Evolutionary conservation across 2,888 invertebrate species (phyloP).

Genomic region (Macrosoma leucophasiata): DNA sequence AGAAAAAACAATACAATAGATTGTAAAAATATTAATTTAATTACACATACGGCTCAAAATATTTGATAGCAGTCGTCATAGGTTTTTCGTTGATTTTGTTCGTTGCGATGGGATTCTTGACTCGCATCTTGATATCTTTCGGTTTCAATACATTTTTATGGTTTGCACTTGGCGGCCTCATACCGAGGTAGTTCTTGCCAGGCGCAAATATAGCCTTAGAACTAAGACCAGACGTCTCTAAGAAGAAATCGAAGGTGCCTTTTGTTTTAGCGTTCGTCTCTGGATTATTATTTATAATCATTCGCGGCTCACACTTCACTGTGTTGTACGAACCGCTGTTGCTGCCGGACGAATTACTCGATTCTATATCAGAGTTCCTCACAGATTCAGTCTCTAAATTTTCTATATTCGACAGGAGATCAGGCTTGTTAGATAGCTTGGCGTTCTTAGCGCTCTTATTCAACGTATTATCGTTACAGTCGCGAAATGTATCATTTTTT

Average conservation of each 20-base stretch:
- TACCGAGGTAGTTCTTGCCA: slow-evolving; percentile 47
- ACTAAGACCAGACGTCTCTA: slow-evolving; percentile 86
- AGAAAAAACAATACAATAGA: slow-evolving; percentile 33
- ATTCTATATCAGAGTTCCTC: slow-evolving; percentile 82
- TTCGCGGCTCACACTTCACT: slow-evolving; percentile 62
- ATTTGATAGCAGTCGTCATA: slow-evolving; percentile 74
- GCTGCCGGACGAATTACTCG: slow-evolving; percentile 73
- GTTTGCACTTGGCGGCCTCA: slow-evolving; percentile 80
- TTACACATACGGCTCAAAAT: slow-evolving; percentile 72
- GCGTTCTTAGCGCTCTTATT: slow-evolving; percentile 54
- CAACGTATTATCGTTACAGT: slow-evolving; percentile 41
- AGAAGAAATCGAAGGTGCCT: slow-evolving; percentile 82
- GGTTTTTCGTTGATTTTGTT: slow-evolving; percentile 74
- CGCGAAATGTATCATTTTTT: slow-evolving; percentile 49
- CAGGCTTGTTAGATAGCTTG: slow-evolving; percentile 71
- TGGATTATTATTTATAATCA: slow-evolving; percentile 46
- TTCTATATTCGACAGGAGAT: slow-evolving; percentile 73
- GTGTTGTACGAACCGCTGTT: slow-evolving; percentile 68
- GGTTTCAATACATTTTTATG: slow-evolving; percentile 86
- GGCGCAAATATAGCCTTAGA: slow-evolving; percentile 84
- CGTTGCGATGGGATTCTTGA: slow-evolving; percentile 78
- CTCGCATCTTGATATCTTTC: slow-evolving; percentile 85
- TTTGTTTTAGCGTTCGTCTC: slow-evolving; percentile 55
- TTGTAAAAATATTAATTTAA: slow-evolving; percentile 16
- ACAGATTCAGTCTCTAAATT: slow-evolving; percentile 76